Conservation (phyloP, 2,888 invertebrate genomes). For the Troides aeacus region DNA sequence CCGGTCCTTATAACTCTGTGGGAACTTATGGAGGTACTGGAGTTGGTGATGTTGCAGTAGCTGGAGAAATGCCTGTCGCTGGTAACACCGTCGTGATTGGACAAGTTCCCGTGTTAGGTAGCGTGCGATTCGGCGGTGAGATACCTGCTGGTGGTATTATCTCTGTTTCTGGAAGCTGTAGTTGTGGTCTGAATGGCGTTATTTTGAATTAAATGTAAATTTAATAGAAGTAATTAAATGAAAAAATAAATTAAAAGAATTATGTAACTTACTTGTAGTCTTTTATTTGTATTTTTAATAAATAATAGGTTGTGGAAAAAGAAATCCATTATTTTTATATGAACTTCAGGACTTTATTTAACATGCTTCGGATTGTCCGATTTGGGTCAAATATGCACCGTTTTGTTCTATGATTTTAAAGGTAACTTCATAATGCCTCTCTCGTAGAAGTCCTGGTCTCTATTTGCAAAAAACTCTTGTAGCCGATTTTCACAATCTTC, state of each 20-base stretch:
- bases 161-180: conserved; percentile 25
- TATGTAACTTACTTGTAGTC: too few species aligned
- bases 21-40: conserved; percentile 24
- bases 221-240: neutral
- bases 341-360: too few species aligned
- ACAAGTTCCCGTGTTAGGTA: conserved; percentile 23
- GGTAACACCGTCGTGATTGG: conserved; percentile 24
- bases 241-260: neutral
- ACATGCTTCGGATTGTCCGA: too few species aligned
- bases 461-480: too few species aligned
- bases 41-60: conserved; percentile 21
- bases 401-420: too few species aligned
- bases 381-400: too few species aligned
- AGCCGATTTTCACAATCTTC: too few species aligned
- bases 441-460: too few species aligned
- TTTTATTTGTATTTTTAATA: too few species aligned
- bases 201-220: conserved; percentile 8
- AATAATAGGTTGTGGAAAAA: too few species aligned
- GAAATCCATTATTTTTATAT: too few species aligned
- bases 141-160: conserved; percentile 20
- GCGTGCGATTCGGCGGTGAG: conserved; percentile 18
- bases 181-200: conserved; percentile 26
- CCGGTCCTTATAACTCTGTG: conserved; percentile 6
- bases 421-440: too few species aligned
- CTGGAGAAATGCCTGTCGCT: conserved; percentile 26